phyloP scores from a whole-genome alignment of 2,888 invertebrate species.

The Alsophila aescularia region DNA sequence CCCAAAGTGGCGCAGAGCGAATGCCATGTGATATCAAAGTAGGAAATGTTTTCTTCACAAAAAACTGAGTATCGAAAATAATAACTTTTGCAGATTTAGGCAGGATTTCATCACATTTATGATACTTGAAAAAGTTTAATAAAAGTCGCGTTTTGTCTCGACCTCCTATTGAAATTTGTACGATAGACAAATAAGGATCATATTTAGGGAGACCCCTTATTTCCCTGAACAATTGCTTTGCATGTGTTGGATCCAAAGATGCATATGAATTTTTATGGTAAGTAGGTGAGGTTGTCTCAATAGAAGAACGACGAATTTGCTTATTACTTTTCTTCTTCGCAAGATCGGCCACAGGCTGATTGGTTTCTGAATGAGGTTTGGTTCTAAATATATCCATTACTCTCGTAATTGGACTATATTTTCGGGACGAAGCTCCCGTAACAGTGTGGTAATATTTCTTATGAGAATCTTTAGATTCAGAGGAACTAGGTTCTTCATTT shows the following conservation, averaged over 20 bases:
- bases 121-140: constrained; percentile 80
- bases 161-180: constrained; percentile 79
- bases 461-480: constrained; percentile 72
- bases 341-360: constrained; percentile 57
- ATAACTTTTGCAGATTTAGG: constrained; percentile 81
- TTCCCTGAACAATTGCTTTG: constrained; percentile 78
- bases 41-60: constrained; percentile 77
- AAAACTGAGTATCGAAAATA: constrained; percentile 80
- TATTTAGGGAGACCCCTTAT: constrained; percentile 78
- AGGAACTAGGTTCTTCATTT: constrained; percentile 59
- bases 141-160: constrained; percentile 77
- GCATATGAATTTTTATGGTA: constrained; percentile 81
- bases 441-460: constrained; percentile 82
- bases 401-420: constrained; percentile 78
- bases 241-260: constrained; percentile 75
- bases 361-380: constrained; percentile 68
- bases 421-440: constrained; percentile 76
- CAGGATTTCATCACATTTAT: constrained; percentile 79
- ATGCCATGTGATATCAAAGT: constrained; percentile 79
- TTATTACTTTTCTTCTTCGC: constrained; percentile 71
- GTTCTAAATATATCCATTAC: constrained; percentile 80
- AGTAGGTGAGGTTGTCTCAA: constrained; percentile 78
- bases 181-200: constrained; percentile 80
- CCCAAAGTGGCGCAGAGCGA: constrained; percentile 79
- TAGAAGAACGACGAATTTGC: constrained; percentile 71